Percentiles rank a stretch among this genome's conserved stretches.
Evolutionary conservation across 2,888 invertebrate genomes (phyloP).

Genomic region (Cheilosia impressa): DNA sequence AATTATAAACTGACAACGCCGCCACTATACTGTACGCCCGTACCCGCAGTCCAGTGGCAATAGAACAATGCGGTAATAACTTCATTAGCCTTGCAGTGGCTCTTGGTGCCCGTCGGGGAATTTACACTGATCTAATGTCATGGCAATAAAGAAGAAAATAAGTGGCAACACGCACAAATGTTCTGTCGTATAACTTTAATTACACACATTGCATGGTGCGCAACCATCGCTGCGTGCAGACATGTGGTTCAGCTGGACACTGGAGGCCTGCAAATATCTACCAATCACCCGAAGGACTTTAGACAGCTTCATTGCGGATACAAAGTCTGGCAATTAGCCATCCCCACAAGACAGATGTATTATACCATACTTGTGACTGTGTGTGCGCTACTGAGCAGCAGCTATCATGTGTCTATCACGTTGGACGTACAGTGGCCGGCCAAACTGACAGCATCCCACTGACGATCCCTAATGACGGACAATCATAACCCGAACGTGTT

Average conservation of each 20-base stretch:
- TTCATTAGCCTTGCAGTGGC: constrained; percentile 60
- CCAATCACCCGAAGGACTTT: constrained; percentile 57
- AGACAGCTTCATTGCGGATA: constrained; percentile 64
- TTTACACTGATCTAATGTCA: constrained; percentile 64
- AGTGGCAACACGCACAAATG: constrained; percentile 70
- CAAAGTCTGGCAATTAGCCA: constrained; percentile 73
- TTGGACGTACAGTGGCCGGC: constrained; percentile 16
- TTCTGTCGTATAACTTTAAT: constrained; percentile 65
- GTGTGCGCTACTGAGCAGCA: constrained; percentile 45
- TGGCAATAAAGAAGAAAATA: constrained; percentile 37
- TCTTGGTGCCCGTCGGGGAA: constrained; percentile 54
- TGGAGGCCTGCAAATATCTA: constrained; percentile 28
- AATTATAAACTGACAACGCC: constrained; percentile 58
- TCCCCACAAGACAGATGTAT: constrained; percentile 52
- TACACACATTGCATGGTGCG: constrained; percentile 57
- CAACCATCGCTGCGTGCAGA: constrained; percentile 34
- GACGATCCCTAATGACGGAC: constrained; percentile 57
- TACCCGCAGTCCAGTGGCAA: constrained; percentile 14
- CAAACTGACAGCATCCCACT: constrained; percentile 47
- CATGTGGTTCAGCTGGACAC: constrained; percentile 32
- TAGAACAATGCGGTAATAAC: constrained; percentile 70
- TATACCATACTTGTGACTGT: constrained; percentile 54
- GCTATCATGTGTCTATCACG: constrained; percentile 64
- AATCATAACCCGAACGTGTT: constrained; percentile 73
- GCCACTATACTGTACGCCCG: constrained; percentile 9